Evolutionary conservation across 92 coral and sea anemone species (phyloP).

Genomic region (Pocillopora meandrina): DNA sequence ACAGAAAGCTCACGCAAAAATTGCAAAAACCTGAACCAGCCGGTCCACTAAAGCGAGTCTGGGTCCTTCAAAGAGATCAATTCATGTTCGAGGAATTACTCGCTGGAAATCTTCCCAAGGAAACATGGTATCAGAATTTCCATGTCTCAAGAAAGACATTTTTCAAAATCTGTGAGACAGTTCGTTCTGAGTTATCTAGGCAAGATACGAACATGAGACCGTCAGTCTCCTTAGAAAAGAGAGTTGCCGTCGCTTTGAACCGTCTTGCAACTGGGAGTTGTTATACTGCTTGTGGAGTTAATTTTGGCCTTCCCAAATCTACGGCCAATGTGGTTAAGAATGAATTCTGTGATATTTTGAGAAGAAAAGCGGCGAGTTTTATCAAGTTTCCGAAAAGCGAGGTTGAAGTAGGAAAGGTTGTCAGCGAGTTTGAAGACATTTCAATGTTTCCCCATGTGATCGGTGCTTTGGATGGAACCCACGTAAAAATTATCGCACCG

Average conservation of each 20-base stretch:
- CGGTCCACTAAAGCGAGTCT: slow-evolving; percentile 32
- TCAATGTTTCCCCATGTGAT: slow-evolving; percentile 54
- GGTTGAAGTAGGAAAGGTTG: slow-evolving; percentile 23
- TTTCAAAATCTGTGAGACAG: slow-evolving; percentile 44
- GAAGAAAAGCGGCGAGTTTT: slow-evolving; percentile 46
- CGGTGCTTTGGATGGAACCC: slow-evolving; percentile 60
- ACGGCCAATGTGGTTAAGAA: slow-evolving; percentile 55
- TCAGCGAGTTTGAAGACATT: slow-evolving; percentile 42
- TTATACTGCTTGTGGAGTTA: slow-evolving; percentile 45
- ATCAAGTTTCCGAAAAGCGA: slow-evolving; percentile 57
- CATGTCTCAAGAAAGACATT: slow-evolving; percentile 55
- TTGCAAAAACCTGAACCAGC: not conserved
- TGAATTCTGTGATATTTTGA: slow-evolving; percentile 57
- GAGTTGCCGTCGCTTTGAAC: slow-evolving; percentile 50
- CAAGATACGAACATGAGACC: slow-evolving; percentile 55
- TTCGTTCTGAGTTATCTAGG: slow-evolving; percentile 48
- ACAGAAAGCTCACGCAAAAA: not conserved
- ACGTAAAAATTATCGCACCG: slow-evolving; percentile 48
- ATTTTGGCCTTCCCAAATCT: slow-evolving; percentile 54
- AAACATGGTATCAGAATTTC: slow-evolving; percentile 56
- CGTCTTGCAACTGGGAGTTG: slow-evolving; percentile 61
- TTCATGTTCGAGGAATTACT: slow-evolving; percentile 47
- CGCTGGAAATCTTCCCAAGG: slow-evolving; percentile 46
- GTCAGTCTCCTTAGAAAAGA: slow-evolving; percentile 51
- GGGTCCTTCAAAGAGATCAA: slow-evolving; percentile 49